A percentile compares a stretch with the other conserved stretches of the same genome.
Evolutionary conservation across 2,113 vertebrate genomes (phyloP).

Genomic region (Glaucomys volans): DNA sequence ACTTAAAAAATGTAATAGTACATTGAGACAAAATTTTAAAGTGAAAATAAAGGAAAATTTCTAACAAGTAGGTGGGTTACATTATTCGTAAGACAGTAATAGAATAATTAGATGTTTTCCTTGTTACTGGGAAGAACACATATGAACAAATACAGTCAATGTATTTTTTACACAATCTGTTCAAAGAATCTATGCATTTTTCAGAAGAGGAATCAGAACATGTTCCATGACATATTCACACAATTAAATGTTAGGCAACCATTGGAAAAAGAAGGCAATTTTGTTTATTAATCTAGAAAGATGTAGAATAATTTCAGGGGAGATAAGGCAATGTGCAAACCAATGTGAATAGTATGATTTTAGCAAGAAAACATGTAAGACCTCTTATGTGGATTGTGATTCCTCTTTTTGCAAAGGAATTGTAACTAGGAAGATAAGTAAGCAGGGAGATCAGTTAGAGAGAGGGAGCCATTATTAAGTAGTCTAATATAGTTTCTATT

Average conservation of each 20-base stretch:
- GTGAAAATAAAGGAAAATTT: background rate
- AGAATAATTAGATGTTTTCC: background rate
- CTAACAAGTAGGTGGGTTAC: background rate
- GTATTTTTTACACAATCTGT: background rate
- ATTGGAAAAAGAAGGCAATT: background rate
- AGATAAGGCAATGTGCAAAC: background rate
- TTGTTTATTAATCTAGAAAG: background rate
- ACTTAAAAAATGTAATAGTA: background rate
- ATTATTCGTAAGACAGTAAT: background rate
- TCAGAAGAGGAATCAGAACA: background rate
- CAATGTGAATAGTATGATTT: background rate
- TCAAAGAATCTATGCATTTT: background rate
- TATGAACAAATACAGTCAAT: background rate
- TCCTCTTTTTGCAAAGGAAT: background rate
- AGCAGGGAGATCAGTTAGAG: background rate
- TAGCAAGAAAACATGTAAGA: background rate
- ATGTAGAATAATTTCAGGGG: background rate
- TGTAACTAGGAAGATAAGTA: background rate
- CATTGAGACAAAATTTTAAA: background rate
- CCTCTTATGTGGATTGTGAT: background rate
- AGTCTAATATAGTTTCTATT: background rate
- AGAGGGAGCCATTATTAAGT: background rate
- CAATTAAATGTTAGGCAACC: background rate
- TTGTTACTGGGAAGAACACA: background rate
- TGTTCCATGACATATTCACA: background rate